These are phyloP conservation scores for Lysiphlebus fabarum DNA, from an alignment of 1,140 invertebrate genomes.

Conservation along the genomic window DNA sequence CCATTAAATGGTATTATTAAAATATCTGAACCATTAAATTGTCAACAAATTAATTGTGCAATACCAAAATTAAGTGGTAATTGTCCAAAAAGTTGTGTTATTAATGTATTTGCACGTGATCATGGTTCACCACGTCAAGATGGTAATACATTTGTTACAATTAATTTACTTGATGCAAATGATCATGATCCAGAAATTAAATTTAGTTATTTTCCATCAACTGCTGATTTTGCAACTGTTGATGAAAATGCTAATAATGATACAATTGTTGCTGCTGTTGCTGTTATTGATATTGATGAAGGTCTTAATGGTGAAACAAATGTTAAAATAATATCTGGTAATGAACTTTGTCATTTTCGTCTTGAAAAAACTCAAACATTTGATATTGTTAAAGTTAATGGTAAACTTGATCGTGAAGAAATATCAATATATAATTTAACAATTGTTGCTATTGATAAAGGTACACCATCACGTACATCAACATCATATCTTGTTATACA, in stretches of 20 bases:
- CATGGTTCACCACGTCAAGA: slow-evolving; percentile 86
- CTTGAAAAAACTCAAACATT: slow-evolving; percentile 80
- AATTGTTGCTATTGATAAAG: slow-evolving; percentile 85
- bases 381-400: slow-evolving; percentile 88
- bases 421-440: slow-evolving; percentile 90
- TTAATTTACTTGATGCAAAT: slow-evolving; percentile 89
- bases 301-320: slow-evolving; percentile 85
- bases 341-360: slow-evolving; percentile 86
- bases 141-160: slow-evolving; percentile 90
- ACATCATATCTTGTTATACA: slow-evolving; percentile 84
- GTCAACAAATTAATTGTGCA: slow-evolving; percentile 69
- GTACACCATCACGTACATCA: slow-evolving; percentile 77
- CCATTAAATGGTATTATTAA: slow-evolving; percentile 82
- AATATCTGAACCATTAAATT: slow-evolving; percentile 75
- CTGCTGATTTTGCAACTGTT: slow-evolving; percentile 80
- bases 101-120: slow-evolving; percentile 90
- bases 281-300: slow-evolving; percentile 85
- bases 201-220: slow-evolving; percentile 83
- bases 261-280: slow-evolving; percentile 89
- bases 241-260: slow-evolving; percentile 90
- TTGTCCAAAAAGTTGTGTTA: slow-evolving; percentile 87
- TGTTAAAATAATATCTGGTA: slow-evolving; percentile 80
- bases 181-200: slow-evolving; percentile 91
- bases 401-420: slow-evolving; percentile 86
- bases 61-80: slow-evolving; percentile 52